Evolutionary conservation across 2,888 invertebrate species (phyloP).

Genomic region (Pandemis corylana): DNA sequence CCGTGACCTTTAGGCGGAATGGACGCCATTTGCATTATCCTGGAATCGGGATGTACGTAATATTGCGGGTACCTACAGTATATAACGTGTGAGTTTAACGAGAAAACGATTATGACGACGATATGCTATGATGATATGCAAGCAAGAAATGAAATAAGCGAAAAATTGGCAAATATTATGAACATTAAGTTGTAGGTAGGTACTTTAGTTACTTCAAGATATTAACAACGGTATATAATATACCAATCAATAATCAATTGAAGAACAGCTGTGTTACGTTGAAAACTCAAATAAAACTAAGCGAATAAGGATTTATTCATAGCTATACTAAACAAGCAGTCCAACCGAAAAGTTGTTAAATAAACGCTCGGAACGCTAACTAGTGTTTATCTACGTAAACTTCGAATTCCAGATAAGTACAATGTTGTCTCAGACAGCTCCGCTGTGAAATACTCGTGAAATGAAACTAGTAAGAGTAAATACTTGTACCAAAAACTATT

Average conservation of each 20-base stretch:
- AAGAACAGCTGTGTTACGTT: not conserved
- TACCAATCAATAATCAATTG: not conserved
- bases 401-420: constrained; percentile 6
- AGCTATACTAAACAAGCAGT: not conserved
- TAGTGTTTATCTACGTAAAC: not conserved
- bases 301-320: not conserved
- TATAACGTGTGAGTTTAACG: too few relatives aligned
- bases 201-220: too few relatives aligned
- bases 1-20: constrained; percentile 1
- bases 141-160: too few relatives aligned
- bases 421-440: not conserved
- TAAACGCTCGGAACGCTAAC: not conserved
- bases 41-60: not conserved
- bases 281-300: not conserved
- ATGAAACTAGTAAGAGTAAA: not conserved
- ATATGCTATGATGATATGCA: too few relatives aligned
- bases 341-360: not conserved
- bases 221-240: not conserved
- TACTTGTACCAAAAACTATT: not conserved
- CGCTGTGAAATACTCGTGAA: not conserved
- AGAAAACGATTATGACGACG: too few relatives aligned
- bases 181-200: too few relatives aligned
- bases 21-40: constrained; percentile 7
- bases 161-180: too few relatives aligned
- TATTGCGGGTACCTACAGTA: not conserved